phyloP scores from a whole-genome alignment of 2,113 vertebrate species.

The Protobothrops mucrosquamatus region DNA sequence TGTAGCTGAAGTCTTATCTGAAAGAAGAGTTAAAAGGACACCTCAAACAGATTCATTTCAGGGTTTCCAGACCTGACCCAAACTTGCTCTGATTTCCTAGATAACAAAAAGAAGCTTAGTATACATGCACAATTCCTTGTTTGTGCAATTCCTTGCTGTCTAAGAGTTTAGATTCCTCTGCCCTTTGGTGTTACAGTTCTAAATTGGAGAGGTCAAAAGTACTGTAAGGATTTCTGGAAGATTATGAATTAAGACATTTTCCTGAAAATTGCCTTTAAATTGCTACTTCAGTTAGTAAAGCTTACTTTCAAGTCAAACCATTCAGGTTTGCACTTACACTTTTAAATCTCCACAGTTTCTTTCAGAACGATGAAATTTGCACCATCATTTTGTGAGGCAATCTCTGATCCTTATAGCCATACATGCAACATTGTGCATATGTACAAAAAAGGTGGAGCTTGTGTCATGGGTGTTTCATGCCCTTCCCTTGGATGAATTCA shows the following conservation, averaged over 20 bases:
- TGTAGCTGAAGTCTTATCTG: background rate
- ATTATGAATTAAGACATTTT: background rate
- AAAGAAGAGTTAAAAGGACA: background rate
- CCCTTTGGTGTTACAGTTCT: background rate
- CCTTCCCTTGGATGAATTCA: background rate
- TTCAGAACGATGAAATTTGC: background rate
- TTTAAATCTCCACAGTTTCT: background rate
- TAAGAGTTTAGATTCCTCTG: background rate
- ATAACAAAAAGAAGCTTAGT: background rate
- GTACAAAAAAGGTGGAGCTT: background rate
- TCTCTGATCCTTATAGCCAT: background rate
- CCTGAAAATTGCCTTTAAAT: background rate
- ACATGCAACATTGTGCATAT: background rate
- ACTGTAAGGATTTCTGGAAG: background rate
- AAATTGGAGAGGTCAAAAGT: background rate
- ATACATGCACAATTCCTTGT: background rate
- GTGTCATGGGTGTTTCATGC: background rate
- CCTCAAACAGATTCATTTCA: background rate
- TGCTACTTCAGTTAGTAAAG: background rate
- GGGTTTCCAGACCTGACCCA: background rate
- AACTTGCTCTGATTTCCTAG: background rate
- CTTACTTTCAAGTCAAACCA: background rate
- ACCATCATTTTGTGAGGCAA: background rate
- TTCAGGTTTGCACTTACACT: background rate
- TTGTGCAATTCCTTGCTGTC: background rate